Evolutionary conservation across 2,797 vertebrate species (phyloP), one percentile per base, ranked within the genome.

Genomic region (Heteromormyrus szaboi): DNA sequence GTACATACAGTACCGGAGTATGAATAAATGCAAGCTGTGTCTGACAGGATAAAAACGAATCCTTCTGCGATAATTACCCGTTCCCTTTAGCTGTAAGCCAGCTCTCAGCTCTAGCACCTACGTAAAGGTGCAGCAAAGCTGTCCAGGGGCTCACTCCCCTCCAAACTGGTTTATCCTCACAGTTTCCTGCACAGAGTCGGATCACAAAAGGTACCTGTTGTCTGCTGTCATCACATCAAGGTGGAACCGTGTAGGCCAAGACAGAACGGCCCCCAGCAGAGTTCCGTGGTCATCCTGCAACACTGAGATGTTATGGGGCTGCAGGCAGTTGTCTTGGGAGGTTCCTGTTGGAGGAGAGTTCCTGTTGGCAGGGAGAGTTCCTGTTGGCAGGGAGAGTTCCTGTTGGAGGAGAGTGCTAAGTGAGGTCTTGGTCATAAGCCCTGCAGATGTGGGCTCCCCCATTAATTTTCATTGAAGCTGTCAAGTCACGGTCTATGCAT

Each of bases 51-150:
- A 51, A 51, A 86, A 59, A 72, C 9, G 90, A 89, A 81, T 91
- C 68, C 88, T 91, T 72, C 85, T 59, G 89, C 46, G 85, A 89
- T 93, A 89, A 90, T 92, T 91, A 91, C 87, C 5, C 86, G 86
- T 88, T 87, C 88, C 88, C 90, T 88, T 88, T 53, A 88, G 83
- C 89, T 89, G 90, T 91, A 90, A 93, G 92, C 88, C 81, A 83
- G 91, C 89, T 91, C 91, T 92, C 91, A 87, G 90, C 54, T 17
- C 46, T 11, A 41, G 46, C 83, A 50, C 91, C 90, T 89, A 90
- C 89, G 91, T 90, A 88, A 86, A 86, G 76, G 76, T 88, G 56
- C 76, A 33, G 48, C 56, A 25, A 1, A 25, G 11, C 83, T 8
- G 46, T 44, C 9, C 81, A 29, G 44, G 46, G n/a, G 81, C 11